Evolutionary conservation across 2,888 invertebrate genomes (phyloP).

Genomic region (Piscicola geometra): DNA sequence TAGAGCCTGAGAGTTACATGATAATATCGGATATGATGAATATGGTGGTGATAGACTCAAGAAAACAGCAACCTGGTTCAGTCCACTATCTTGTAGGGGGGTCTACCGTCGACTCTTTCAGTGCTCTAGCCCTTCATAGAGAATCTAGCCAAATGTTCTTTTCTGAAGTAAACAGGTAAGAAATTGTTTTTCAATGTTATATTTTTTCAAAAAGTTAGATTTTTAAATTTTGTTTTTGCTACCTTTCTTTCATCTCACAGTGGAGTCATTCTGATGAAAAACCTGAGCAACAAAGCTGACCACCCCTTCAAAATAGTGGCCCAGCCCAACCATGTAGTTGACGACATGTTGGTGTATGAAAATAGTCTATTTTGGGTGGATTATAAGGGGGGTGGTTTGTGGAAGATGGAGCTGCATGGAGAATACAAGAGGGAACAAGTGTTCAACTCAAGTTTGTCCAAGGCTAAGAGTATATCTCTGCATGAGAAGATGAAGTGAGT

Average conservation of each 20-base stretch:
- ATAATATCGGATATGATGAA: background rate
- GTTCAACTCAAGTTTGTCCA: background rate
- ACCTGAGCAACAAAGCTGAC: background rate
- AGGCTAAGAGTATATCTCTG: background rate
- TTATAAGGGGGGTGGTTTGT: background rate
- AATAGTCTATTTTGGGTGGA: background rate
- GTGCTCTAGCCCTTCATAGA: background rate
- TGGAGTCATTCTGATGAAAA: background rate
- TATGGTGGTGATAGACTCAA: background rate
- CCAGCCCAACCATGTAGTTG: background rate
- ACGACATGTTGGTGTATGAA: slow-evolving; percentile 4
- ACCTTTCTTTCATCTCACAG: too few species aligned
- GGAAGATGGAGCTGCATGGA: background rate
- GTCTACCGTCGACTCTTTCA: background rate
- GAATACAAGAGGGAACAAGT: background rate
- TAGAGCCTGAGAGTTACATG: background rate
- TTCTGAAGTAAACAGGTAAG: background rate
- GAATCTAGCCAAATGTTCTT: background rate
- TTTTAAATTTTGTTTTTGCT: too few species aligned
- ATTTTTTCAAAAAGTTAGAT: too few species aligned
- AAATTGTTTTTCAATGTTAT: too few species aligned
- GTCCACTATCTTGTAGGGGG: background rate
- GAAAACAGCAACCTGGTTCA: background rate
- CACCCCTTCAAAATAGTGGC: background rate
- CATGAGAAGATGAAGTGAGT: background rate